Conservation (phyloP, 2,797 vertebrate species). For the Erethizon dorsatum region DNA sequence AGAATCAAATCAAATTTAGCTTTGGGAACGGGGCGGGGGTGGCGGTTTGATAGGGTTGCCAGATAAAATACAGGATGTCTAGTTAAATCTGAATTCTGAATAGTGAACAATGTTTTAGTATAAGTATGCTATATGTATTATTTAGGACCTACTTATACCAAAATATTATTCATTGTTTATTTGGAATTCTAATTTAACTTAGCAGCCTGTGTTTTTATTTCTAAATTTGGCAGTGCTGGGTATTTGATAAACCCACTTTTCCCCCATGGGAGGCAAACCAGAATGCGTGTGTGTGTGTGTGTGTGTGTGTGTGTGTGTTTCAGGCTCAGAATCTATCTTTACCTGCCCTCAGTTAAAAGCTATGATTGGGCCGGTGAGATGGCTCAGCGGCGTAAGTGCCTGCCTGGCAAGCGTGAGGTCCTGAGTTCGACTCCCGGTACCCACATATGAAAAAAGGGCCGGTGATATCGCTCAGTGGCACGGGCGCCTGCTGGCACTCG, state of each 20-base stretch:
- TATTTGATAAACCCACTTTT: constrained; percentile 70
- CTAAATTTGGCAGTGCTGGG: constrained; percentile 55
- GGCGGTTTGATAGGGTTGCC: constrained; percentile 17
- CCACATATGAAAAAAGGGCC: too few relatives aligned
- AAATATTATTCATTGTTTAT: constrained; percentile 70
- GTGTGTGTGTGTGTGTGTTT: constrained; percentile 13
- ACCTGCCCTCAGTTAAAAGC: constrained; percentile 64
- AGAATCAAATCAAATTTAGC: background rate
- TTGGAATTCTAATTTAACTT: constrained; percentile 62
- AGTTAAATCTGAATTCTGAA: constrained; percentile 66
- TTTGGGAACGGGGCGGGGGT: background rate
- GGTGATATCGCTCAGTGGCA: too few relatives aligned
- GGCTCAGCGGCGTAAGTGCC: too few relatives aligned
- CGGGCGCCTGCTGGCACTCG: too few relatives aligned
- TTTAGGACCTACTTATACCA: constrained; percentile 8
- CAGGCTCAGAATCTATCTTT: constrained; percentile 67
- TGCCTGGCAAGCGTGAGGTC: too few relatives aligned
- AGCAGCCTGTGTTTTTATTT: constrained; percentile 57
- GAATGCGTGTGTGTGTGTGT: constrained; percentile 3
- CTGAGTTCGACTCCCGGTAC: too few relatives aligned
- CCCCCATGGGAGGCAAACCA: constrained; percentile 47
- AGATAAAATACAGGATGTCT: constrained; percentile 30
- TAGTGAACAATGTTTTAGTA: constrained; percentile 54
- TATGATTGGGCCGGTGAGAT: background rate
- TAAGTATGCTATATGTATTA: constrained; percentile 1